phyloP scores from a whole-genome alignment of 2,113 vertebrate species.

The Nibea coibor region DNA sequence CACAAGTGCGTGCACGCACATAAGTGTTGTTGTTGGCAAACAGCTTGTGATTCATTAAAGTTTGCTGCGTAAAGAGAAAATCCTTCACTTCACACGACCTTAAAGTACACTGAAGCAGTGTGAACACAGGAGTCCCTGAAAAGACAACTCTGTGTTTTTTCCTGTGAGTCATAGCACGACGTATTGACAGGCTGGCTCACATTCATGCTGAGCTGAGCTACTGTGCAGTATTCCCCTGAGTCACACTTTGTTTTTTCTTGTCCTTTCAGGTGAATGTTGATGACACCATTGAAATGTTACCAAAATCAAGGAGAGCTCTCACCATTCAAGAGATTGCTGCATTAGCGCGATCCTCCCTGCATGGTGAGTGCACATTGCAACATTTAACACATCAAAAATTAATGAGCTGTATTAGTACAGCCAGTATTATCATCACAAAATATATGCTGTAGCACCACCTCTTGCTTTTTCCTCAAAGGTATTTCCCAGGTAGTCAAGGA shows the following conservation, averaged over 20 bases:
- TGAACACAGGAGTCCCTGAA: constrained; percentile 43
- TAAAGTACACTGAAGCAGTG: constrained; percentile 26
- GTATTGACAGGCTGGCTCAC: constrained; percentile 36
- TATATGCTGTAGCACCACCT: not conserved
- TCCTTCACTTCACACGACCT: constrained; percentile 26
- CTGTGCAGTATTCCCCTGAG: not conserved
- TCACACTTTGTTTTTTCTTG: constrained; percentile 18
- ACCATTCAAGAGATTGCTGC: constrained; percentile 99
- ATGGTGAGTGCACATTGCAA: constrained; percentile 82
- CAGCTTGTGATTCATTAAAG: constrained; percentile 19
- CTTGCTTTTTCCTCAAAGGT: constrained; percentile 78
- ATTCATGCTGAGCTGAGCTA: constrained; percentile 16
- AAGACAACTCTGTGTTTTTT: constrained; percentile 35
- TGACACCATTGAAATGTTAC: constrained; percentile 96
- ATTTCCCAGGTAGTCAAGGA: constrained; percentile 99
- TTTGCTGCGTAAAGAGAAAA: constrained; percentile 27
- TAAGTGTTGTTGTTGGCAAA: not conserved
- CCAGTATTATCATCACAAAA: not conserved
- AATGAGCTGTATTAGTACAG: not conserved
- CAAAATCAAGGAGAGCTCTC: constrained; percentile 96
- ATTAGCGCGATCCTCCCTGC: constrained; percentile 95
- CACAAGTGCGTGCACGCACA: not conserved
- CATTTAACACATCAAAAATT: not conserved
- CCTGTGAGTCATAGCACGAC: constrained; percentile 42
- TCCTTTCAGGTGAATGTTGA: constrained; percentile 95